A percentile compares a stretch with the other conserved stretches of the same genome.
Conservation (phyloP, 1,140 invertebrate genomes). For the Brachystomella parvula region DNA sequence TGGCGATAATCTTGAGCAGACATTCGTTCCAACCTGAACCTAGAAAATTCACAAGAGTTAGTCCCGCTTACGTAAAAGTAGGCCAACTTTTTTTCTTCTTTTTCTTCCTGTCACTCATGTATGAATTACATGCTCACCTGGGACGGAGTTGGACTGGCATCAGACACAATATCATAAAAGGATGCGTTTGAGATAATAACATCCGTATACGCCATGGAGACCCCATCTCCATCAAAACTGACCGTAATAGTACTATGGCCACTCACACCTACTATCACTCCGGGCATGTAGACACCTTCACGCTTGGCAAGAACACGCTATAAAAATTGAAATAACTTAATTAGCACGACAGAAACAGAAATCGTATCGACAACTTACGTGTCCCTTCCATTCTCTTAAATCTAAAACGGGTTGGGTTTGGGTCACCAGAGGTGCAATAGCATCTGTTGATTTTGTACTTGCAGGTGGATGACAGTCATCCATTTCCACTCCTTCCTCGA, state of each 20-base stretch:
- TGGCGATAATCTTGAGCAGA: constrained; percentile 49
- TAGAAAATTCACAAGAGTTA: too few relatives aligned
- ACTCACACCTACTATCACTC: constrained; percentile 55
- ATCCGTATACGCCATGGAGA: constrained; percentile 24
- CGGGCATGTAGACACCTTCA: constrained; percentile 72
- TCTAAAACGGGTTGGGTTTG: constrained; percentile 20
- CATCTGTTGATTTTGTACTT: background rate
- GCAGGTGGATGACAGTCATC: background rate
- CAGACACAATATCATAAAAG: constrained; percentile 75
- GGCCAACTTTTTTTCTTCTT: too few relatives aligned
- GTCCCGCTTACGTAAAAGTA: too few relatives aligned
- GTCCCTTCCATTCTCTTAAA: constrained; percentile 42
- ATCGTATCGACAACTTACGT: constrained; percentile 76
- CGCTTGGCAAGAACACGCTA: constrained; percentile 9
- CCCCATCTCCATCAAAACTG: constrained; percentile 63
- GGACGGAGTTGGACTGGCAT: constrained; percentile 76
- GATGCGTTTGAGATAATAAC: constrained; percentile 25
- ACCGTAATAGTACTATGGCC: constrained; percentile 52
- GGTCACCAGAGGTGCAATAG: background rate
- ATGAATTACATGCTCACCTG: constrained; percentile 49
- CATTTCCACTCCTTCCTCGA: background rate
- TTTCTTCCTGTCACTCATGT: too few relatives aligned
- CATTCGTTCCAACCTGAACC: constrained; percentile 45
- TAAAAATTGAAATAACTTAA: too few relatives aligned
- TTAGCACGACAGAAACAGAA: too few relatives aligned